Percentiles rank a stretch among this genome's conserved stretches.
Evolutionary conservation across 2,113 vertebrate species (phyloP).

Genomic region (Chloropsis cyanopogon): DNA sequence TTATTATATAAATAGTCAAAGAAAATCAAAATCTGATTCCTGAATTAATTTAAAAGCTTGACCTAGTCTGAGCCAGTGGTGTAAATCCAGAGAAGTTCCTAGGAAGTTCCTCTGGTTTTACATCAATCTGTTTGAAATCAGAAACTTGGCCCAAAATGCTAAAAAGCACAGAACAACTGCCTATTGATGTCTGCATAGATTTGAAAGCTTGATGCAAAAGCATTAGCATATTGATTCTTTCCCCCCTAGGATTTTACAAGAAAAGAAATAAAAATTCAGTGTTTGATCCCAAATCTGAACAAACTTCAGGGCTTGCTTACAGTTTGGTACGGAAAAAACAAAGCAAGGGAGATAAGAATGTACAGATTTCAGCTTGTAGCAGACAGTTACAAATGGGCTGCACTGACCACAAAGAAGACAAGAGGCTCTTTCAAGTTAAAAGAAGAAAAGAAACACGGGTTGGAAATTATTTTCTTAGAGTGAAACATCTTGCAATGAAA

Average conservation of each 20-base stretch:
- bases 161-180: not conserved
- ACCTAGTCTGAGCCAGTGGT: not conserved
- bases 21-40: not conserved
- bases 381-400: constrained; percentile 23
- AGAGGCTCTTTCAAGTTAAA: constrained; percentile 23
- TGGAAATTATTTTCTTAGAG: constrained; percentile 5
- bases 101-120: not conserved
- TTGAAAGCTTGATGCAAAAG: constrained; percentile 19
- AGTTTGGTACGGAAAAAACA: constrained; percentile 11
- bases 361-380: not conserved
- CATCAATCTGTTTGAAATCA: constrained; percentile 12
- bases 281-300: constrained; percentile 53
- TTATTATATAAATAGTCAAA: not conserved
- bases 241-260: not conserved
- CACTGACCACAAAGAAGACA: not conserved
- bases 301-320: constrained; percentile 41
- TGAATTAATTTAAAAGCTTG: not conserved
- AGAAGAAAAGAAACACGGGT: constrained; percentile 34
- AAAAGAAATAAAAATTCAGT: constrained; percentile 37
- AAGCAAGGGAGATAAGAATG: constrained; percentile 33
- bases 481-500: not conserved
- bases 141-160: constrained; percentile 26
- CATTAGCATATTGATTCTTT: not conserved
- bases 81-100: not conserved
- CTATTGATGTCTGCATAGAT: constrained; percentile 33